A percentile compares a stretch with the other conserved stretches of the same genome.
phyloP scores from a whole-genome alignment of 2,113 vertebrate species.

The Connochaetes taurinus region DNA sequence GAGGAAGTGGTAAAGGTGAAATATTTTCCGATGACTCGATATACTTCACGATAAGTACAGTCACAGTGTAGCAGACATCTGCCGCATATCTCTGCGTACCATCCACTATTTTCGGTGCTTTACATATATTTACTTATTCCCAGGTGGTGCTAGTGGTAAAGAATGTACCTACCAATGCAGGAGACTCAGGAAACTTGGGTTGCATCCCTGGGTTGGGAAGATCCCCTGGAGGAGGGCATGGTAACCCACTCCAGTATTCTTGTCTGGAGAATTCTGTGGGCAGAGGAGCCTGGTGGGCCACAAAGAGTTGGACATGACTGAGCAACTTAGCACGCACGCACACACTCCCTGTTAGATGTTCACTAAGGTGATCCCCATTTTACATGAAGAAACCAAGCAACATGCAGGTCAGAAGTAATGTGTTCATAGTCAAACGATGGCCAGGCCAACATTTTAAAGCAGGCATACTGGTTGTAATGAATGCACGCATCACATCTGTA shows the following conservation, averaged over 20 bases:
- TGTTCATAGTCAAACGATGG: not conserved
- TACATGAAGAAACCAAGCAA: not conserved
- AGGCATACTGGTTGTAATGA: not conserved
- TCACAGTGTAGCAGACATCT: not conserved
- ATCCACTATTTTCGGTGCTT: not conserved
- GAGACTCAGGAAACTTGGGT: not conserved
- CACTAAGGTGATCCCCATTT: not conserved
- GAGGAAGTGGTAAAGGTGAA: not conserved
- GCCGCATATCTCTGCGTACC: not conserved
- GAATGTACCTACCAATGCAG: not conserved
- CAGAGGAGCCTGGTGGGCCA: not conserved
- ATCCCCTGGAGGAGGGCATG: not conserved
- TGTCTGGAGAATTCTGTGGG: not conserved
- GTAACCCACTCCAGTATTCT: not conserved
- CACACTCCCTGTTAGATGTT: not conserved
- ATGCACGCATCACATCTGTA: not conserved
- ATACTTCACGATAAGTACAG: not conserved
- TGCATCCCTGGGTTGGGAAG: not conserved
- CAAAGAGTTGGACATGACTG: not conserved
- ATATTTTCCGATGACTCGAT: not conserved
- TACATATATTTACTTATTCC: not conserved
- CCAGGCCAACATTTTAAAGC: not conserved
- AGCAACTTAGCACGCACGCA: not conserved
- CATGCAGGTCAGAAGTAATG: not conserved
- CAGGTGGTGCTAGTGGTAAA: not conserved